A percentile compares a stretch with the other conserved stretches of the same genome.
Evolutionary conservation across 1,140 invertebrate genomes (phyloP).

Genomic region (Sarcophaga peregrina): DNA sequence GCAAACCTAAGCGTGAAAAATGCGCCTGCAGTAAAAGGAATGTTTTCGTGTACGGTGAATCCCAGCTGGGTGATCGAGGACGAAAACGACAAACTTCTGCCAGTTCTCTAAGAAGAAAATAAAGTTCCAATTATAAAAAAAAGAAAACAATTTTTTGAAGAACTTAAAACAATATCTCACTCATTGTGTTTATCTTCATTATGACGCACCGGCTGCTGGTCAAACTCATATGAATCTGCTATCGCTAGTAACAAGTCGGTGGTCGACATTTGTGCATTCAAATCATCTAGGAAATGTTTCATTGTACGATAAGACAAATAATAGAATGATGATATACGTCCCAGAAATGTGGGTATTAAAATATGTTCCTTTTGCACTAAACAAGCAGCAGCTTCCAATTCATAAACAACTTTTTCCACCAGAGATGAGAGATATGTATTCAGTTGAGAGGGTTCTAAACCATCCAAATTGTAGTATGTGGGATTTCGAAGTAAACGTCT

Average conservation of each 20-base stretch:
- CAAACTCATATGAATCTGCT: constrained; percentile 90
- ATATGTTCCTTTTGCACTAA: constrained; percentile 77
- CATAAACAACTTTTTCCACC: constrained; percentile 81
- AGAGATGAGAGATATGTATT: constrained; percentile 81
- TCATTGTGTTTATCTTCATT: constrained; percentile 97
- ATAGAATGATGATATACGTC: constrained; percentile 95
- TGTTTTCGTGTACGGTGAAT: constrained; percentile 94
- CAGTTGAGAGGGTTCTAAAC: constrained; percentile 78
- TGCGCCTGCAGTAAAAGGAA: constrained; percentile 94
- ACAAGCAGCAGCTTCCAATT: constrained; percentile 82
- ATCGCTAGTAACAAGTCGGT: constrained; percentile 85
- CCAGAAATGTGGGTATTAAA: constrained; percentile 85
- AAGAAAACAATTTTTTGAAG: neutral
- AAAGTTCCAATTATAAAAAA: no score
- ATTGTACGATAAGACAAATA: constrained; percentile 96
- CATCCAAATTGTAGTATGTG: constrained; percentile 87
- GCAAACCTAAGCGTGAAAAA: constrained; percentile 82
- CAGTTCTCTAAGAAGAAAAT: constrained; percentile 75
- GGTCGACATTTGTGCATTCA: constrained; percentile 75
- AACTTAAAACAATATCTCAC: constrained; percentile 67
- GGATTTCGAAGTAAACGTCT: constrained; percentile 93
- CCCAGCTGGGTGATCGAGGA: constrained; percentile 79
- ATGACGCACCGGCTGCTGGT: constrained; percentile 94
- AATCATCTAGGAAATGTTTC: constrained; percentile 79
- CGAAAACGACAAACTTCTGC: constrained; percentile 80